Evolutionary conservation across 2,888 invertebrate genomes (phyloP), one percentile per base, ranked within the genome.

Genomic region (Protophormia terraenovae): DNA sequence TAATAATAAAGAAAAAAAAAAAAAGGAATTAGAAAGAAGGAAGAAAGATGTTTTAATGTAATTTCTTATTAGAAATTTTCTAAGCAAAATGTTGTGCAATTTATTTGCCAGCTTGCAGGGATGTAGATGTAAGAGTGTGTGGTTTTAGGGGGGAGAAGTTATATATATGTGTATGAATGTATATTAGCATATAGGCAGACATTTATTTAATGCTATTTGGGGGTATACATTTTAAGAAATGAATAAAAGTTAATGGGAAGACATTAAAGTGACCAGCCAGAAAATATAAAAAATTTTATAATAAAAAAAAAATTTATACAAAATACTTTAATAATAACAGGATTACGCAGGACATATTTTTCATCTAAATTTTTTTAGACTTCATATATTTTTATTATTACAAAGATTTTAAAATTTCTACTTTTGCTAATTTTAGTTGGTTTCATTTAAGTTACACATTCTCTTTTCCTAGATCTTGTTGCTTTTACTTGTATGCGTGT

Each of bases 61-160:
- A 47, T 62, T 78, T 62, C 60, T 69, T 69, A 60, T 35, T 69
- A 60, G 27, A 60, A 45, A 77, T 22, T 55, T 67, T 67, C 16
- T 22, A 32, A 58, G 10, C 45, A 77, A 58, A 78, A 60, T 69
- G 10, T 78, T 78, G 24, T 35, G 45, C 38, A 69, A 47, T 60
- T 50, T 69, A 47, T 78, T 38, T 69, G 27, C 50, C 27, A 19
- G 38, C 19, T 5, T 50, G 69, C 3, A 19, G 35, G 35, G 38
- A 10, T 35, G 10, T n/a, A n/a, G n/a, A n/a, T n/a, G n/a, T n/a
- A n/a, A n/a, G n/a, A n/a, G n/a, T n/a, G 19, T 69, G 35, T 27
- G 58, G 47, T 27, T 69, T 16, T 47, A 24, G 47, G 45, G 19
- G 50, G 27, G 14, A 35, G 24, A 47, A 38, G 6, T n/a, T 47